Conservation (phyloP, 2,113 vertebrate species). For the Sitta europaea region DNA sequence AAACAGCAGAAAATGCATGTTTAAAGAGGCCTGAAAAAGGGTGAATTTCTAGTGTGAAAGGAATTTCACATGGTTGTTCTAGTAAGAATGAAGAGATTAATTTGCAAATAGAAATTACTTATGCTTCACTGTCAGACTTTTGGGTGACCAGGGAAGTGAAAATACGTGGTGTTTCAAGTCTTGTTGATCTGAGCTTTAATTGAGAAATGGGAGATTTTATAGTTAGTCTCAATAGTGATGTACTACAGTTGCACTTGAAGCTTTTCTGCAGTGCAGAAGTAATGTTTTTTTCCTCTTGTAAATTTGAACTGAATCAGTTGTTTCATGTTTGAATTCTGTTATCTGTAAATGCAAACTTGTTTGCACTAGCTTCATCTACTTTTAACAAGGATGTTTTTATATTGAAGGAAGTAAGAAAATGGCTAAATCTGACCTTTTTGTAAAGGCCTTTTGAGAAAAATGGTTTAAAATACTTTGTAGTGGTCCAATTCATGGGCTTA, state of each 20-base stretch:
- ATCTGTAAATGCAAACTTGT: neutral
- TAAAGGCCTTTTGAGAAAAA: neutral
- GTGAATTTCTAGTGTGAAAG: neutral
- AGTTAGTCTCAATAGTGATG: neutral
- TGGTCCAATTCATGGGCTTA: neutral
- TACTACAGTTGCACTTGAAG: neutral
- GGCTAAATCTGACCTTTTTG: neutral
- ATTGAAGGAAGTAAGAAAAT: neutral
- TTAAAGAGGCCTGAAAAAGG: neutral
- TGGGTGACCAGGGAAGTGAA: neutral
- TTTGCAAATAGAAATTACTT: neutral
- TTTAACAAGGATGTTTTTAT: neutral
- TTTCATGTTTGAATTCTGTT: neutral
- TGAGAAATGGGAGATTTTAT: neutral
- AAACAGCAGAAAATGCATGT: neutral
- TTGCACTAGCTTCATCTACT: neutral
- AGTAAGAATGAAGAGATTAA: neutral
- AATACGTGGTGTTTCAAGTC: neutral
- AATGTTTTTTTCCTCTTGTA: neutral
- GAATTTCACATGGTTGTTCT: neutral
- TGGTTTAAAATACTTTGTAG: neutral
- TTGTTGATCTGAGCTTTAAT: neutral
- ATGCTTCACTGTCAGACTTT: accelerated
- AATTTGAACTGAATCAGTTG: neutral
- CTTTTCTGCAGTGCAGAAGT: neutral